Conservation (phyloP, 2,888 invertebrate species). For the Malacosoma neustria region DNA sequence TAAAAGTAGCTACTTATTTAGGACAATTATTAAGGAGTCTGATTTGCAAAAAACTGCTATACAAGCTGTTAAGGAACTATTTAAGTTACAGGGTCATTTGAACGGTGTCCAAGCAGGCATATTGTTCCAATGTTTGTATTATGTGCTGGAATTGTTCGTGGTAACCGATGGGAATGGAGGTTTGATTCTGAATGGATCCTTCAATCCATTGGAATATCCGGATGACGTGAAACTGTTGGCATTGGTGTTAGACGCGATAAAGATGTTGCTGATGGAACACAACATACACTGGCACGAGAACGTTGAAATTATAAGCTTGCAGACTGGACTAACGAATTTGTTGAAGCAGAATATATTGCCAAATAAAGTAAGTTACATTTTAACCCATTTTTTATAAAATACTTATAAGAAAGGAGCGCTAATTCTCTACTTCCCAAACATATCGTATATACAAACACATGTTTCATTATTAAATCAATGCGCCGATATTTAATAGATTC, state of each 20-base stretch:
- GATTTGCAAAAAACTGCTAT: conserved; percentile 16
- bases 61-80: conserved; percentile 20
- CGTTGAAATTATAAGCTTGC: conserved; percentile 27
- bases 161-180: conserved; percentile 19
- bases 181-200: conserved; percentile 17
- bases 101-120: conserved; percentile 24
- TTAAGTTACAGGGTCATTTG: conserved; percentile 22
- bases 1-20: conserved; percentile 17
- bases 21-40: conserved; percentile 11
- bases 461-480: no score
- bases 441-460: no score
- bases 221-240: conserved; percentile 24
- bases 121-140: conserved; percentile 26
- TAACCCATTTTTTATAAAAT: no score
- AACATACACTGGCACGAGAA: conserved; percentile 33
- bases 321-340: conserved; percentile 25
- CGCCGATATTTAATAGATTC: no score
- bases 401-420: no score
- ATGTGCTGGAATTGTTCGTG: conserved; percentile 24
- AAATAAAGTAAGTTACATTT: conserved; percentile 24
- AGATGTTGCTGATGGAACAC: conserved; percentile 29
- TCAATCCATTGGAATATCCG: conserved; percentile 16
- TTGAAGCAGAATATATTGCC: conserved; percentile 22
- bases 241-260: conserved; percentile 21
- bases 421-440: no score